phyloP scores from a whole-genome alignment of 2,113 vertebrate genomes.

The Microtus montanus region DNA sequence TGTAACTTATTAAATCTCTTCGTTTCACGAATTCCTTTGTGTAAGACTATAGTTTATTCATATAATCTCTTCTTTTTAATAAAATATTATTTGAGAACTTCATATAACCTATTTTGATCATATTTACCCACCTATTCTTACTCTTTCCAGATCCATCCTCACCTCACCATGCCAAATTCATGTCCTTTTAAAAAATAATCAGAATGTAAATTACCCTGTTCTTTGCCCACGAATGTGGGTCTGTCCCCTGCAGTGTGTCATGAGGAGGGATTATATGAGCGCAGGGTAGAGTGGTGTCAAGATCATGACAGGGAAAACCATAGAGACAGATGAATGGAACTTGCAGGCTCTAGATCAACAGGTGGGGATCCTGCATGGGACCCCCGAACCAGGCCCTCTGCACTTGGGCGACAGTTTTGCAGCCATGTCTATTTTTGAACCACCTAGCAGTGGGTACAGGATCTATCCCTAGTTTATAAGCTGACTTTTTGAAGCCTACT shows the following conservation, averaged over 20 bases:
- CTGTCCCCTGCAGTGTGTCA: background rate
- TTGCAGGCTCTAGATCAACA: too few relatives aligned
- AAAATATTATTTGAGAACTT: background rate
- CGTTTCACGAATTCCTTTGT: background rate
- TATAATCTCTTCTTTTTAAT: background rate
- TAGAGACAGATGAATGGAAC: too few relatives aligned
- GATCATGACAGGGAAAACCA: too few relatives aligned
- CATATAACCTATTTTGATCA: background rate
- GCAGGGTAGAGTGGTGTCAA: too few relatives aligned
- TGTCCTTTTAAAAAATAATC: background rate
- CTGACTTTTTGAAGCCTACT: too few relatives aligned
- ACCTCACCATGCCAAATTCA: background rate
- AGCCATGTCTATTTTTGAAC: too few relatives aligned
- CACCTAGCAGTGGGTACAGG: too few relatives aligned
- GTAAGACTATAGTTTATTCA: background rate
- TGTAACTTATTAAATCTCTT: background rate
- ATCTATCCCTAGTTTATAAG: too few relatives aligned
- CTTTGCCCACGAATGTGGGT: background rate
- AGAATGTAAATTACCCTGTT: background rate
- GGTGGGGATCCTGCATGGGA: too few relatives aligned
- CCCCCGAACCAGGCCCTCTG: too few relatives aligned
- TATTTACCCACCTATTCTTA: background rate
- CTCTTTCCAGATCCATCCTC: background rate
- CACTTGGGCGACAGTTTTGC: too few relatives aligned
- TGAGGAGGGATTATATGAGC: too few relatives aligned